Evolutionary conservation across 2,113 vertebrate genomes (phyloP).

Genomic region (Callorhinus ursinus): DNA sequence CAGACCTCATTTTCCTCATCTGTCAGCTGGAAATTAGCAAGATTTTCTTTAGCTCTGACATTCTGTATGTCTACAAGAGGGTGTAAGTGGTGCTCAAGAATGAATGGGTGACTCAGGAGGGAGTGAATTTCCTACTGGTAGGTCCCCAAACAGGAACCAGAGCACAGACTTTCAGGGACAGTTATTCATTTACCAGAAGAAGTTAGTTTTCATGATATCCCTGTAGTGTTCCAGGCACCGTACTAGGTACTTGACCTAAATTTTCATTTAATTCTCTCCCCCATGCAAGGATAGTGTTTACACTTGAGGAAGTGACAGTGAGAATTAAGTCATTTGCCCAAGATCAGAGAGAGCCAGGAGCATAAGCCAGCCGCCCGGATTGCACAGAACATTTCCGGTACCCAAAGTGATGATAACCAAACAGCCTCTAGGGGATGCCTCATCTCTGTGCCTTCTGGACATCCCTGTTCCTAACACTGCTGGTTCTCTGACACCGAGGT

Average conservation of each 20-base stretch:
- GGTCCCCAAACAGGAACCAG: background rate
- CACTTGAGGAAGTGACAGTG: background rate
- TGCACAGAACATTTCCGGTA: background rate
- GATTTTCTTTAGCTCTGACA: background rate
- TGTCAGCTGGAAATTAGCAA: background rate
- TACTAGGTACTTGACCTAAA: background rate
- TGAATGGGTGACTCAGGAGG: background rate
- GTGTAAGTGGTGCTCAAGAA: background rate
- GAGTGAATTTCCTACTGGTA: background rate
- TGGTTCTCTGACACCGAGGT: background rate
- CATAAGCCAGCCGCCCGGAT: background rate
- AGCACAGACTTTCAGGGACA: background rate
- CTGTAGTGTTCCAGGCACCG: background rate
- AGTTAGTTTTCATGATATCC: background rate
- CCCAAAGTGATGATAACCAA: background rate
- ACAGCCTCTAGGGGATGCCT: fast-evolving
- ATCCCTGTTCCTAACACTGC: fast-evolving
- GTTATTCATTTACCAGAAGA: background rate
- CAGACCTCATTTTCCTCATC: background rate
- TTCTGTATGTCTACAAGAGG: background rate
- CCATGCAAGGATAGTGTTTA: background rate
- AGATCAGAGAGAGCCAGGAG: background rate
- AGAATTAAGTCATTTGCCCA: background rate
- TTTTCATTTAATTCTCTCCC: background rate
- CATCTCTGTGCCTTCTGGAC: background rate